These are phyloP conservation scores for Drosophila multiciliata DNA, from an alignment of 2,888 invertebrate genomes.

Conservation along the genomic window DNA sequence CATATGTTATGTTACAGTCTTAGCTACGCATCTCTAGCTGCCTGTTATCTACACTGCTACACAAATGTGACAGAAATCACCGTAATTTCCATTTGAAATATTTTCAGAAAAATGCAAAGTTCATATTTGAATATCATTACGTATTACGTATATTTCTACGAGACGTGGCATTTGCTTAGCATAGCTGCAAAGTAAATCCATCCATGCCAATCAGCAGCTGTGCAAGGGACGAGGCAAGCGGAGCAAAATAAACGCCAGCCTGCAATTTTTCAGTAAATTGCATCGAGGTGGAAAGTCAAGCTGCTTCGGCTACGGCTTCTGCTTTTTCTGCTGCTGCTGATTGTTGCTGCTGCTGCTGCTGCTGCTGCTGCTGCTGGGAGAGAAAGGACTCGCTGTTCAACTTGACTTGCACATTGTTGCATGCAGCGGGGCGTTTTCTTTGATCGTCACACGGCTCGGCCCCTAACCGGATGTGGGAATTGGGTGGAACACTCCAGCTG, in stretches of 20 bases:
- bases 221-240: conserved; percentile 23
- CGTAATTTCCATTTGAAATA: background rate
- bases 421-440: conserved; percentile 69
- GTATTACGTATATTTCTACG: conserved; percentile 25
- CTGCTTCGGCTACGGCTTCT: conserved; percentile 33
- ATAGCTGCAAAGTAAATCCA: conserved; percentile 30
- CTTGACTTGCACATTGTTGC: conserved; percentile 76
- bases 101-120: conserved; percentile 4
- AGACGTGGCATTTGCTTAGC: conserved; percentile 35
- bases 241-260: conserved; percentile 53
- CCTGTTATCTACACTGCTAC: too few species aligned
- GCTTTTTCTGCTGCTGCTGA: conserved; percentile 8
- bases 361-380: conserved; percentile 10
- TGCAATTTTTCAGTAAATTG: conserved; percentile 75
- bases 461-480: conserved; percentile 18
- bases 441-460: conserved; percentile 51
- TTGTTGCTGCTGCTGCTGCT: background rate
- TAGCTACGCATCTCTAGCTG: too few species aligned
- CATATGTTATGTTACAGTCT: too few species aligned
- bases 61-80: background rate
- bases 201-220: conserved; percentile 52
- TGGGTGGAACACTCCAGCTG: conserved; percentile 21
- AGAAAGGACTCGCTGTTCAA: conserved; percentile 33
- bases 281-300: conserved; percentile 76
- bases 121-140: conserved; percentile 39